Conservation (phyloP, 2,888 invertebrate species). For the Schizotus pectinicornis region DNA sequence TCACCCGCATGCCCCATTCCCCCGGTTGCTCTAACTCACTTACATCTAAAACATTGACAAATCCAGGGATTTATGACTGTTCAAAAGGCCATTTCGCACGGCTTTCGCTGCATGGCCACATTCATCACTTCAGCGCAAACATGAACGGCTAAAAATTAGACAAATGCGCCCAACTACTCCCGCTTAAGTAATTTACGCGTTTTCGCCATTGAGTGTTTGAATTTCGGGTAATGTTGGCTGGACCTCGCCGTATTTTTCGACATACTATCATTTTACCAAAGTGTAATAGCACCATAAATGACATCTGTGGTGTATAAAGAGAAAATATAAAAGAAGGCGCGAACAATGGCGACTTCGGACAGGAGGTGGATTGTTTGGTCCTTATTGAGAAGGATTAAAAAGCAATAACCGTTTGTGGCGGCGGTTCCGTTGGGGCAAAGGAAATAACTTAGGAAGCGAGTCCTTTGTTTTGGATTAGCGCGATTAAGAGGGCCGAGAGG, state of each 20-base stretch:
- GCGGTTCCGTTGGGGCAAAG: slow-evolving; percentile 21
- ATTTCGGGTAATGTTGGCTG: background rate
- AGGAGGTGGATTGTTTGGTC: slow-evolving; percentile 29
- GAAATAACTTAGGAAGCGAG: slow-evolving; percentile 31
- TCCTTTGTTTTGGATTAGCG: slow-evolving; percentile 35
- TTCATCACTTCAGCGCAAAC: slow-evolving; percentile 8
- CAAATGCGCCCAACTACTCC: slow-evolving; percentile 3
- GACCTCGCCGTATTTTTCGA: slow-evolving; percentile 10
- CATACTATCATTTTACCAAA: slow-evolving; percentile 20
- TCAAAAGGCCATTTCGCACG: slow-evolving; percentile 13
- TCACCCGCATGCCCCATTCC: slow-evolving; percentile 29
- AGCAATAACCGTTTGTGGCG: slow-evolving; percentile 31
- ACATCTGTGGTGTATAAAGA: slow-evolving; percentile 24
- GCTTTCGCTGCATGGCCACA: slow-evolving; percentile 8
- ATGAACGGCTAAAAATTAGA: slow-evolving; percentile 14
- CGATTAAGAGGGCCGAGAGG: slow-evolving; percentile 32
- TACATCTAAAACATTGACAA: slow-evolving; percentile 29
- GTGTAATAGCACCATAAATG: slow-evolving; percentile 26
- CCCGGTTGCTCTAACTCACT: slow-evolving; percentile 24
- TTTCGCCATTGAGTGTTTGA: no score
- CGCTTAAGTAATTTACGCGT: slow-evolving; percentile 13
- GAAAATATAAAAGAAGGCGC: slow-evolving; percentile 23
- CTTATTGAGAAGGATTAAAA: slow-evolving; percentile 32
- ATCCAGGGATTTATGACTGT: slow-evolving; percentile 24
- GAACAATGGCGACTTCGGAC: slow-evolving; percentile 23